Evolutionary conservation across 92 coral and sea anemone species (phyloP), one percentile per base, ranked within the genome.

Genomic region (Hydrozoanthus gracilis): DNA sequence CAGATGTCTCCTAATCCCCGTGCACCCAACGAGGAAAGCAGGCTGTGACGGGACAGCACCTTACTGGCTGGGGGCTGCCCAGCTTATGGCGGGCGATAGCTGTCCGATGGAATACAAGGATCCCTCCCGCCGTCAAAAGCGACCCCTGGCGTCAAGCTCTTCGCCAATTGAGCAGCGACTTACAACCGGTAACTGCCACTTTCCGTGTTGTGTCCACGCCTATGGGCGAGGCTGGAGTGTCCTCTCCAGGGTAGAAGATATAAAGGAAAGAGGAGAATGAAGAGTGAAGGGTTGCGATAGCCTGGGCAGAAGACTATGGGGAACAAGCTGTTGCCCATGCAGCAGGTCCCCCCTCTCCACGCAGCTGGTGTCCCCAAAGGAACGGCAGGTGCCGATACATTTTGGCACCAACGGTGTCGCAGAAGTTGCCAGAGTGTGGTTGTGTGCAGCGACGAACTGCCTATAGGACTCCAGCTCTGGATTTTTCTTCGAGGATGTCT

Each of bases 21-120:
- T 7, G 87, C 90, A 87, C 90, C 88, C 39, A 27, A 27, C 39
- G 39, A 27, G 39, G 39, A 27, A 27, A 27, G 39, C 39, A 27
- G 39, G 39, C 39, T 27, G 39, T 27, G 39, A 27, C 39, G 2
- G 39, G 39, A 27, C 39, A 27, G 39, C 39, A 27, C 39, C 39
- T 27, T 27, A 27, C 39, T 27, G 39, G 39, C 39, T 27, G 39
- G 39, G 39, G 39, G 39, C 39, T 27, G 39, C 39, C 39, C 39
- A 27, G 39, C 39, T 27, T 27, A 27, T 0, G 39, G 39, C 39
- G 39, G 39, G 39, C 39, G 39, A 27, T 27, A 27, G 39, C 39
- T 27, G 39, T 27, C 39, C 2, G 39, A 85, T 16, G 49, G 39
- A 83, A 86, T 73, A 4, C 78, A 18, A 73, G 15, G 56, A 48